Evolutionary conservation across 92 coral and sea anemone species (phyloP), one percentile per base, ranked within the genome.

Genomic region (Epizoanthus ramosus): DNA sequence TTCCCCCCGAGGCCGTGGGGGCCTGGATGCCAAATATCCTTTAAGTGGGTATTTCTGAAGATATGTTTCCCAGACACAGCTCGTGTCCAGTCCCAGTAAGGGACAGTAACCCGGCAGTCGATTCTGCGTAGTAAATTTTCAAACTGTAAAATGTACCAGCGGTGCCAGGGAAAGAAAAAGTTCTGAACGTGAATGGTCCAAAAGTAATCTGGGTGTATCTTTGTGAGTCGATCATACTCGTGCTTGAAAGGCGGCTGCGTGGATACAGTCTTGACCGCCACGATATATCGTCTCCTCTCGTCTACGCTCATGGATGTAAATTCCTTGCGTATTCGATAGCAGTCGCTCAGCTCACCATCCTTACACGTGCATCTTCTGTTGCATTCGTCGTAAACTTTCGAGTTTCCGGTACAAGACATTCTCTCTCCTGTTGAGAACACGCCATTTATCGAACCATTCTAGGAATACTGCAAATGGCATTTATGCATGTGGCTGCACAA

Each of bases 121-220:
- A 85, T 75, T 68, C 85, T 79, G 21, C 95, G 92, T 28, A 94
- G 74, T 43, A 94, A 84, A 69, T 94, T 94, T 73, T 94, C 98
- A 75, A 94, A 92, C 15, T 80, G 31, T 37, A 92, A 79, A 39
- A 92, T 57, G 79, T 89, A 92, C 95, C 93, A 89, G 5, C 98
- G 98, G 73, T 91, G 98, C 98, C 98, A 94, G 0, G 98, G 95
- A 54, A 94, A 87, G 89, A 94, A 94, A 53, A 89, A 85, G 65
- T 90, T 87, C 57, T 82, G 86, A 13, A 53, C 84, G 64, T 94
- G 95, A 35, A 93, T 85, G 19, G 1, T 19, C 3, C 84, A 57
- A 58, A 91, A 89, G 71, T 82, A 85, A 16, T 66, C 57, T 0
- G 90, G 86, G 59, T 91, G 90, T 35, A 82, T 66, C 56, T 17